Conservation (phyloP, 2,888 invertebrate genomes). For the Hermaeophaga mercurialis region DNA sequence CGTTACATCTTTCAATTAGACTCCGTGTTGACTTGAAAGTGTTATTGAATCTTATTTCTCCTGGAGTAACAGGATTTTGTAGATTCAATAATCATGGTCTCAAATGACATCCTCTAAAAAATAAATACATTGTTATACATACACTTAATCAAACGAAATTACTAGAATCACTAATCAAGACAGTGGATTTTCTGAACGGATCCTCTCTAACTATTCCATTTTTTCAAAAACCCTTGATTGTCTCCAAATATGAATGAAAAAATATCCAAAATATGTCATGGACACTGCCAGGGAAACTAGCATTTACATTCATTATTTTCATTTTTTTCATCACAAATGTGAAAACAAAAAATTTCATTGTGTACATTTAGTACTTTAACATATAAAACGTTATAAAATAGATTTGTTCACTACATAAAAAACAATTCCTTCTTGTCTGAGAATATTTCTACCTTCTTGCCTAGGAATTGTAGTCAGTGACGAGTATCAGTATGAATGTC, state of each 20-base stretch:
- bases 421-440: no score
- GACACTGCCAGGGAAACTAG: not conserved
- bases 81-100: not conserved
- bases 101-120: not conserved
- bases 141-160: not conserved
- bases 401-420: no score
- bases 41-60: not conserved
- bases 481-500: no score
- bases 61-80: not conserved
- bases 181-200: not conserved
- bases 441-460: no score
- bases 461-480: no score
- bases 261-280: no score
- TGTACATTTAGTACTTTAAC: no score
- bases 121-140: not conserved
- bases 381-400: no score
- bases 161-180: not conserved
- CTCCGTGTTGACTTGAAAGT: not conserved
- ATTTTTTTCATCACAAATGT: not conserved
- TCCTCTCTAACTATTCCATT: not conserved
- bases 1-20: constrained; percentile 25
- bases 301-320: not conserved
- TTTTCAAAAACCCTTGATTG: not conserved
- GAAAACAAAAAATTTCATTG: no score
- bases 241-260: not conserved